phyloP scores from a whole-genome alignment of 1,140 invertebrate species.

The Lordiphosa mommai region DNA sequence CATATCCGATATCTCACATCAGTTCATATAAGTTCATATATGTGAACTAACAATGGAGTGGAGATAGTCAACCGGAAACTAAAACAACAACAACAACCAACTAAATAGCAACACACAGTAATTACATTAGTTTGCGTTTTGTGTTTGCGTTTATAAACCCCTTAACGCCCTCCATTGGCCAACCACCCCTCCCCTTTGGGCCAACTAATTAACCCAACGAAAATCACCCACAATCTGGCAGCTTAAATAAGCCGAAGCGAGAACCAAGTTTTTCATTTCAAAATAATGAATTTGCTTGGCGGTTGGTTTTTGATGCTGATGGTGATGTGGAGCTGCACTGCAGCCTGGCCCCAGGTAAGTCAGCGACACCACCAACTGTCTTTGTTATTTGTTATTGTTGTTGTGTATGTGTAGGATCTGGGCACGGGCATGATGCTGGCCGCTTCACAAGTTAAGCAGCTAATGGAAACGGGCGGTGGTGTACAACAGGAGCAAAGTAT shows the following conservation, averaged over 20 bases:
- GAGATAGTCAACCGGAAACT: no score
- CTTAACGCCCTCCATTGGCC: neutral
- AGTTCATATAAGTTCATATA: no score
- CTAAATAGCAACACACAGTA: neutral
- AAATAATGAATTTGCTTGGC: conserved; percentile 6
- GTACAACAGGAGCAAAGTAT: conserved; percentile 23
- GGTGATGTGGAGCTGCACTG: neutral
- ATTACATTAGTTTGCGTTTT: conserved; percentile 2
- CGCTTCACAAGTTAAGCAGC: conserved; percentile 36
- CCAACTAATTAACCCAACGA: neutral
- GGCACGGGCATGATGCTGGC: conserved; percentile 40
- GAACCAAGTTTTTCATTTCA: neutral
- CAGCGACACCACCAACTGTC: neutral
- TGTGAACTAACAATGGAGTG: no score
- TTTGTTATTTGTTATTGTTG: neutral
- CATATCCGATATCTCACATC: no score
- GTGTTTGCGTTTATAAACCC: neutral
- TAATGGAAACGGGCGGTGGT: conserved; percentile 45
- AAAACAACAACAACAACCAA: no score
- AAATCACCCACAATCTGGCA: neutral
- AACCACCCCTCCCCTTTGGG: neutral
- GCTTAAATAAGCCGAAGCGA: neutral
- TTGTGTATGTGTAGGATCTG: conserved; percentile 30
- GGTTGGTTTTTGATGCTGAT: conserved; percentile 1
- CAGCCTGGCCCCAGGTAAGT: conserved; percentile 17